phyloP scores from a whole-genome alignment of 2,113 vertebrate genomes.

The Grallaria varia region DNA sequence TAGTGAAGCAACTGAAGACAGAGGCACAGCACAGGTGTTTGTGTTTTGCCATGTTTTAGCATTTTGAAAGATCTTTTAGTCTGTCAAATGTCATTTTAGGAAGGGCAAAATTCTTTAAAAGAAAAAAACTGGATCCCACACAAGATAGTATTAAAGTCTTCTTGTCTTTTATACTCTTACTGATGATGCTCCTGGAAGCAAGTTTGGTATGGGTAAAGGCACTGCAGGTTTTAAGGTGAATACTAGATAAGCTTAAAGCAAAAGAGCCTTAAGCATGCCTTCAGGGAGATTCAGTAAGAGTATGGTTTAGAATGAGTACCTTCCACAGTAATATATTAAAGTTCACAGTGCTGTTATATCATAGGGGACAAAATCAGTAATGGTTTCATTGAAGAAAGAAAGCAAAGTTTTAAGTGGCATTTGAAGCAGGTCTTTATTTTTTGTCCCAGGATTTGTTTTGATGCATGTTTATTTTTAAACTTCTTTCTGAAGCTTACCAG shows the following conservation, averaged over 20 bases:
- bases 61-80: neutral
- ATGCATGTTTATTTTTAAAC: neutral
- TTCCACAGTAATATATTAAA: neutral
- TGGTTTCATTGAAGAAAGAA: neutral
- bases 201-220: neutral
- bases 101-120: neutral
- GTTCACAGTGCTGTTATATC: neutral
- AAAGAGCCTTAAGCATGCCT: conserved; percentile 37
- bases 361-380: neutral
- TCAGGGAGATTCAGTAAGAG: neutral
- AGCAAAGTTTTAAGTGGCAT: neutral
- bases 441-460: neutral
- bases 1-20: neutral
- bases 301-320: neutral
- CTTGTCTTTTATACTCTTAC: neutral
- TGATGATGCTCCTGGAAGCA: neutral
- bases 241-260: neutral
- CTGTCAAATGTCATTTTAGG: neutral
- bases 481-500: neutral
- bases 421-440: neutral
- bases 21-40: neutral
- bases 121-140: neutral
- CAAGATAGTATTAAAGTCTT: neutral
- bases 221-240: neutral
- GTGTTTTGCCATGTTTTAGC: neutral